Conservation (phyloP, 1,140 invertebrate species). For the Drosophila rufa region DNA sequence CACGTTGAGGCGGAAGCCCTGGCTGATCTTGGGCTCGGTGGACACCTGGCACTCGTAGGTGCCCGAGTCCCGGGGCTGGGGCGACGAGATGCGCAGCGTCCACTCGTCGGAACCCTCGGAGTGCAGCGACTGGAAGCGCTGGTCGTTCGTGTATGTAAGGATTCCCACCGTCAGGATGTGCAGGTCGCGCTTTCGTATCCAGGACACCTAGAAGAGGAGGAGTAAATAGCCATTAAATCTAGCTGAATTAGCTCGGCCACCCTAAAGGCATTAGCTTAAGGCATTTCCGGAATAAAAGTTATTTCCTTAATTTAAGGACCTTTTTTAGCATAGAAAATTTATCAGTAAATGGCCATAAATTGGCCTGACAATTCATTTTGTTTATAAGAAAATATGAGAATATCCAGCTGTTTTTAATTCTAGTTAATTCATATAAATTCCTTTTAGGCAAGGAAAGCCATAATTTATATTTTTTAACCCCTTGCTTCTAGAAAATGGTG, state of each 20-base stretch:
- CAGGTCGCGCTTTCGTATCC: slow-evolving; percentile 91
- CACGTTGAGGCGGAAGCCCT: slow-evolving; percentile 92
- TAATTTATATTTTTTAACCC: slow-evolving; percentile 7
- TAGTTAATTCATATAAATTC: no score
- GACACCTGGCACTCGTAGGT: slow-evolving; percentile 95
- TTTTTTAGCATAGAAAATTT: neutral
- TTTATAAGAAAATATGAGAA: neutral
- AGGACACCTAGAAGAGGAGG: slow-evolving; percentile 88
- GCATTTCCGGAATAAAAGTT: neutral
- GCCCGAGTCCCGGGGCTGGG: slow-evolving; percentile 90
- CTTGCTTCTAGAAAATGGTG: slow-evolving; percentile 1
- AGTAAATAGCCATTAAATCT: slow-evolving; percentile 9
- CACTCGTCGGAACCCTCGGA: slow-evolving; percentile 94
- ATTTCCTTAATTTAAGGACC: slow-evolving; percentile 4
- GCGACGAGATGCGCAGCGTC: slow-evolving; percentile 93
- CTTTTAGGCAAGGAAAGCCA: neutral
- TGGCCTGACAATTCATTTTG: neutral
- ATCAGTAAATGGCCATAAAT: neutral
- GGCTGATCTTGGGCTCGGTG: slow-evolving; percentile 94
- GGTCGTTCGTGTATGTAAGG: slow-evolving; percentile 91
- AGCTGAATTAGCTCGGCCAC: neutral
- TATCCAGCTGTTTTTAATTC: no score
- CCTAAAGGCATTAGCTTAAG: slow-evolving; percentile 1
- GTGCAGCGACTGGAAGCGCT: slow-evolving; percentile 91
- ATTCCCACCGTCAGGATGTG: slow-evolving; percentile 91